Evolutionary conservation across 1,140 invertebrate species (phyloP), one percentile per base, ranked within the genome.

Genomic region (Cyphomyrmex costatus): DNA sequence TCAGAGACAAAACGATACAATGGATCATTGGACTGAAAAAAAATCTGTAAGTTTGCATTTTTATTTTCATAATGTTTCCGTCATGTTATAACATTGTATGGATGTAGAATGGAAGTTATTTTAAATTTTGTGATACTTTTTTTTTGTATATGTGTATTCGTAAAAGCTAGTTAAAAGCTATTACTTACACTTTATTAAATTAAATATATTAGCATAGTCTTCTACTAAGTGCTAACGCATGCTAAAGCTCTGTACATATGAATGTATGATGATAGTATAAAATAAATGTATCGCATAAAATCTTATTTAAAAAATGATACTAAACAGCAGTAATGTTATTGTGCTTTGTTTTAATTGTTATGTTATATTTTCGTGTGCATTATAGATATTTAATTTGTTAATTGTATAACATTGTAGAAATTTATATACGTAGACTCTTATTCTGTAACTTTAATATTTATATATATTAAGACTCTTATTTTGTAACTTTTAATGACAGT

Each of bases 31-130:
- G 94, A 92, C 91, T 12, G 95, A 96, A 73, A 96, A 95, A 73
- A 96, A 96, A 96, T 95, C 96, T 96, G 96, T 96, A 96, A 96
- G 96, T 96, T 92, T 91, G 90, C 88, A 87, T 92, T 88, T 87
- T 36, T 85, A 84, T 58, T 33, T 53, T 27, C 21, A 58, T 14
- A 73, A 36, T 19, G 1, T 21, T 88, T 63, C 56, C 16, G n/a
- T 71, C 2, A 53, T 36, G 36, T 83, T 80, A 49, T 36, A 30
- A 78, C n/a, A n/a, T 14, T 65, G 21, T 51, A 19, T 61, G 12
- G 14, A 49, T 19, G 14, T 36, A 74, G 24, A 61, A 83, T 49
- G 12, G 14, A 3, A 79, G 8, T 68, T 30, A 30, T 51, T 53
- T 80, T 56, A 53, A 36, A 66, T 51, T n/a, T 63, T 5, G 0